phyloP scores from a whole-genome alignment of 2,888 invertebrate species.

The Pecten maximus region DNA sequence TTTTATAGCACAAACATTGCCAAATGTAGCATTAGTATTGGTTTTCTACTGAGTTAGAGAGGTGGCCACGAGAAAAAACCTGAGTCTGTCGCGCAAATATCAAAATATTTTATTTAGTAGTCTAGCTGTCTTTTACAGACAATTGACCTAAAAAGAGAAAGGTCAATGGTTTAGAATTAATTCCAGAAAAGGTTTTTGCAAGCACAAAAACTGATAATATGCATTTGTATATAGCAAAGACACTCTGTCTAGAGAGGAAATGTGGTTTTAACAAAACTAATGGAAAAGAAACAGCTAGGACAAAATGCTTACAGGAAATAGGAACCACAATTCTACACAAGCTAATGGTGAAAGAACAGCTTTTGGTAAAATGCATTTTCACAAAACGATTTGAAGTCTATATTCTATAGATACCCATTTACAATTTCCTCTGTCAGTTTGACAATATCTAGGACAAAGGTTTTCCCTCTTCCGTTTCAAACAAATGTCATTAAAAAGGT shows the following conservation, averaged over 20 bases:
- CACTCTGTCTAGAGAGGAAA: background rate
- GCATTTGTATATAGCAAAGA: background rate
- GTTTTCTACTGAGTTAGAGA: background rate
- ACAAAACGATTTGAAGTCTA: background rate
- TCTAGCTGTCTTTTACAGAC: slow-evolving; percentile 9
- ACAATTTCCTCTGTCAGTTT: background rate
- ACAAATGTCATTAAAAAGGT: background rate
- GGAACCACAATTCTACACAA: background rate
- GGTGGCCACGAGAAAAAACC: background rate
- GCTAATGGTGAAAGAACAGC: background rate
- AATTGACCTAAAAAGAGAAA: slow-evolving; percentile 20
- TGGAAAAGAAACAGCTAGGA: background rate
- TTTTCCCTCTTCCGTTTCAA: background rate
- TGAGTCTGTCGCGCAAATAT: background rate
- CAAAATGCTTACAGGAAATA: background rate
- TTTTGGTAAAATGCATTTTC: background rate
- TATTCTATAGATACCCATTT: background rate
- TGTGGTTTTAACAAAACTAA: background rate
- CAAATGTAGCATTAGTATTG: background rate
- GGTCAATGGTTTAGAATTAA: background rate
- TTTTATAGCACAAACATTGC: background rate
- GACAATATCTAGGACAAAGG: background rate
- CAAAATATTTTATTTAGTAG: slow-evolving; percentile 24
- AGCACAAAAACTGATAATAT: slow-evolving; percentile 1
- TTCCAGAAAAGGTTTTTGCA: background rate